phyloP scores from a whole-genome alignment of 2,797 vertebrate genomes.

The Sciaenops ocellatus region DNA sequence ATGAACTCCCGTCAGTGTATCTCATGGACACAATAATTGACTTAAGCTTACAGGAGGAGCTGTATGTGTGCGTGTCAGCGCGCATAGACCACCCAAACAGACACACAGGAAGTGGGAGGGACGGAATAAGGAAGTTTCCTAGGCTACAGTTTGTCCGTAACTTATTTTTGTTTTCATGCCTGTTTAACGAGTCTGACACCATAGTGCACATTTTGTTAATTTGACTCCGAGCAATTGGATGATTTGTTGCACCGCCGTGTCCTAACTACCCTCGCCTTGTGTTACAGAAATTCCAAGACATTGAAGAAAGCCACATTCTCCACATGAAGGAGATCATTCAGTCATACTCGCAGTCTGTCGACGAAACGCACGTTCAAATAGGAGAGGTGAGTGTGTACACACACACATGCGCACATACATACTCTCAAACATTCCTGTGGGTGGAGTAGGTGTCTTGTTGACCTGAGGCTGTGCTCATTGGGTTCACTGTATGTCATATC shows the following conservation, averaged over 20 bases:
- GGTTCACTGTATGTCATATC: slow-evolving; percentile 72
- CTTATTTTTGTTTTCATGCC: slow-evolving; percentile 7
- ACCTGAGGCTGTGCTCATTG: slow-evolving; percentile 61
- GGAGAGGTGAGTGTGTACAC: slow-evolving; percentile 90
- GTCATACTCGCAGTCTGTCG: slow-evolving; percentile 92
- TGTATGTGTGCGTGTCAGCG: slow-evolving; percentile 4
- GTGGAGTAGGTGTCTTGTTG: slow-evolving; percentile 70
- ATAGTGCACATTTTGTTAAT: background rate
- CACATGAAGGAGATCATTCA: slow-evolving; percentile 97
- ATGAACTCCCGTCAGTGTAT: slow-evolving; percentile 41
- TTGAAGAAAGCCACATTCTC: slow-evolving; percentile 94
- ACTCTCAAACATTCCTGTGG: slow-evolving; percentile 69
- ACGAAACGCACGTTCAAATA: slow-evolving; percentile 94
- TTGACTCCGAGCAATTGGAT: background rate
- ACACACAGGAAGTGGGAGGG: slow-evolving; percentile 51
- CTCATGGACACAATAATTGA: slow-evolving; percentile 54
- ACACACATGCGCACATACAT: slow-evolving; percentile 24
- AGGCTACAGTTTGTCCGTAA: slow-evolving; percentile 4
- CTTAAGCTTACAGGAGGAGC: slow-evolving; percentile 14
- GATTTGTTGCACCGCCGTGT: slow-evolving; percentile 4
- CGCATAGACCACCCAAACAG: slow-evolving; percentile 76
- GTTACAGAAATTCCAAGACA: slow-evolving; percentile 96
- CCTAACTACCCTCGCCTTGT: slow-evolving; percentile 26
- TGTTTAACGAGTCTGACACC: slow-evolving; percentile 1
- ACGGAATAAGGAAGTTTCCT: slow-evolving; percentile 47